Evolutionary conservation across 1,140 invertebrate species (phyloP), one percentile per base, ranked within the genome.

Genomic region (Macrostomum lignano): DNA sequence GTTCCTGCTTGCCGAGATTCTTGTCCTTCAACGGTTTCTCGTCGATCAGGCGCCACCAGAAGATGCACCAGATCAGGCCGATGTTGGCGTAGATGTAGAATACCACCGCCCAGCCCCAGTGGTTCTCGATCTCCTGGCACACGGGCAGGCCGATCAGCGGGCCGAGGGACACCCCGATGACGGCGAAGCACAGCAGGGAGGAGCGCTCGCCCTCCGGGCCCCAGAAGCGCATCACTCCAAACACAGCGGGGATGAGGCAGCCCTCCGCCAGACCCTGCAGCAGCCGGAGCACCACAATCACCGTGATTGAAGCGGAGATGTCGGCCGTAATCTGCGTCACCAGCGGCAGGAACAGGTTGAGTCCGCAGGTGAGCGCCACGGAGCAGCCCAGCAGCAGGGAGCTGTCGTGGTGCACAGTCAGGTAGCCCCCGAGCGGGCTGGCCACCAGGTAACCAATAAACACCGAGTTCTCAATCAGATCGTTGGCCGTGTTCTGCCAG

Each of bases 51-150:
- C 32, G 32, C 32, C 32, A 33, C 32, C 32, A 33, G 20, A 33
- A 33, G 6, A 33, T 33, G 11, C 32, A 33, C 32, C 32, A 33
- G 5, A 33, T 33, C 13, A 33, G 19, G 5, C 32, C 32, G 11
- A 33, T 13, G 20, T 33, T 33, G 7, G 32, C 32, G 11, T 33
- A 33, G 26, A 33, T 33, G 19, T 33, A 33, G 17, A 33, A 33
- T 3, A 33, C 32, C 14, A 33, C 32, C 14, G 22, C 32, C 32
- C 32, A 33, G 19, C 32, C 32, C 32, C 32, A 33, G 10, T 33
- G 11, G 11, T 33, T 25, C 26, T 33, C 32, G 26, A 33, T 33
- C 20, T 33, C 7, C 24, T 25, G 22, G 20, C 32, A 33, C 5
- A 33, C 19, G 7, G 32, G 32, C 19, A 33, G 19, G 6, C 32